These are phyloP conservation scores for Malacoraja senta DNA, from an alignment of 2,797 vertebrate genomes.

Conservation along the genomic window DNA sequence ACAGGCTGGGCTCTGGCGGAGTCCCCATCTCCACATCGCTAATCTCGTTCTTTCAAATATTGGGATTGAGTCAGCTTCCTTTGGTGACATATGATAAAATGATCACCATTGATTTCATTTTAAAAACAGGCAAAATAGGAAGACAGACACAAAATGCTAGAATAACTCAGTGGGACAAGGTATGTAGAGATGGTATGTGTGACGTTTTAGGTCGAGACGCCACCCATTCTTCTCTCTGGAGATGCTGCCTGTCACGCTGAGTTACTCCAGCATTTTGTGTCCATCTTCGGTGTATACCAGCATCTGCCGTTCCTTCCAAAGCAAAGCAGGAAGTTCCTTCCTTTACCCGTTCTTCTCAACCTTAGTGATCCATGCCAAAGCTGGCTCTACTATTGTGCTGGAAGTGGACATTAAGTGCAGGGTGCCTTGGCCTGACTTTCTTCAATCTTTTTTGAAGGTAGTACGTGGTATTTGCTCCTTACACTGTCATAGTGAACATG, in stretches of 20 bases:
- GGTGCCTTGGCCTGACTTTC: background rate
- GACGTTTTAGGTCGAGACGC: too few relatives aligned
- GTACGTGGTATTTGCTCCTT: background rate
- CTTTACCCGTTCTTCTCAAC: background rate
- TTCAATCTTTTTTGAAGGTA: background rate
- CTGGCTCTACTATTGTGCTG: background rate
- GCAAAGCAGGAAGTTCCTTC: background rate
- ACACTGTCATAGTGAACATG: background rate
- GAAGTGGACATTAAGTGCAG: too few relatives aligned
- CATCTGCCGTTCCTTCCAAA: background rate
- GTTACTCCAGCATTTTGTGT: too few relatives aligned
- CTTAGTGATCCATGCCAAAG: background rate
- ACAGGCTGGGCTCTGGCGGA: too few relatives aligned
- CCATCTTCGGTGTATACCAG: too few relatives aligned
- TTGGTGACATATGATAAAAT: too few relatives aligned
- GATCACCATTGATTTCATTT: background rate
- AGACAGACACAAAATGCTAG: too few relatives aligned
- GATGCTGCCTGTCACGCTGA: too few relatives aligned
- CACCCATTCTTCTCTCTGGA: too few relatives aligned
- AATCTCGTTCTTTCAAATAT: background rate
- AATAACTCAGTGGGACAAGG: too few relatives aligned
- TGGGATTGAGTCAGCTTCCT: background rate
- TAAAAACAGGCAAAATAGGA: background rate
- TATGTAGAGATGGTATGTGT: too few relatives aligned
- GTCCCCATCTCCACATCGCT: too few relatives aligned